These are phyloP conservation scores for Bubo scandiacus DNA, from an alignment of 2,113 vertebrate species.

Conservation along the genomic window DNA sequence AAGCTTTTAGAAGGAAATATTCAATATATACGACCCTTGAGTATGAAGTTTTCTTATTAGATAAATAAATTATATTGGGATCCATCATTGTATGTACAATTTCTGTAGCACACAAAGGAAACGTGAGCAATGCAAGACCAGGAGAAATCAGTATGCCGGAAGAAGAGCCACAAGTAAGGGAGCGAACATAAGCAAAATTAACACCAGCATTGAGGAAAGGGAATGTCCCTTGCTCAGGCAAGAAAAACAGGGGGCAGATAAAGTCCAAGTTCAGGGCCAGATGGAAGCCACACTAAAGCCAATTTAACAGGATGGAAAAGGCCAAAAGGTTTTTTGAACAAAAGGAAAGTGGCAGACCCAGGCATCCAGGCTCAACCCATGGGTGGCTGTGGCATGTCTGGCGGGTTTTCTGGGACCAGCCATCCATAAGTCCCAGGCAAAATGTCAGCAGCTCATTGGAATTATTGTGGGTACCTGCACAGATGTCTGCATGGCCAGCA, in stretches of 20 bases:
- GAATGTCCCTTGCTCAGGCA: neutral
- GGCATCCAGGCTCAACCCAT: neutral
- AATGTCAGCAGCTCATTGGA: neutral
- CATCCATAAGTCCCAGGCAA: neutral
- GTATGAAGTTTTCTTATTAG: neutral
- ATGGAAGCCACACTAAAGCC: neutral
- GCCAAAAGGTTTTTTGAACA: neutral
- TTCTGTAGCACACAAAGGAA: neutral
- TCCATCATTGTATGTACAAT: neutral
- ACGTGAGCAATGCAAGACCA: neutral
- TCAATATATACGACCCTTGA: neutral
- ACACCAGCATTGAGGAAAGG: neutral
- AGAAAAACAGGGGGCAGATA: neutral
- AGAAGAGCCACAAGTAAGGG: neutral
- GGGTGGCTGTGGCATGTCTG: neutral
- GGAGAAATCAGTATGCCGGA: neutral
- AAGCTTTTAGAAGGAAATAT: neutral
- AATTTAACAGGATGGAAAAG: neutral
- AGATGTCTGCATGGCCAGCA: fast-evolving
- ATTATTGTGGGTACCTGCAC: neutral
- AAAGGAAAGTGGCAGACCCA: neutral
- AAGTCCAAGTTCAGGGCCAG: neutral
- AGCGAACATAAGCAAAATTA: neutral
- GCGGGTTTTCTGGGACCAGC: neutral
- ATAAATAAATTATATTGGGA: neutral